Evolutionary conservation across 2,888 invertebrate genomes (phyloP).

Genomic region (Drosophila hamatofila): DNA sequence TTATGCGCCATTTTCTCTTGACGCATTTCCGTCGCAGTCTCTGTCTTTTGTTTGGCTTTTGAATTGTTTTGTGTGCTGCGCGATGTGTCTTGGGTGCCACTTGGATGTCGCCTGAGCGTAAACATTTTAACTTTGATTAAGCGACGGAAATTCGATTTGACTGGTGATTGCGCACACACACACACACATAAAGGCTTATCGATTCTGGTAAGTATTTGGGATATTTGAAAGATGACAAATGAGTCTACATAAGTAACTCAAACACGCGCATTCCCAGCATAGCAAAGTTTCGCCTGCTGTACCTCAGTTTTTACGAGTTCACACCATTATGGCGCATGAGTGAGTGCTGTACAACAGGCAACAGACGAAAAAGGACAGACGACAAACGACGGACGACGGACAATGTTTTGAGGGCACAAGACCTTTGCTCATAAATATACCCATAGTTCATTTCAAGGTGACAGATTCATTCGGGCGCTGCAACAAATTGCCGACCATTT

Average conservation of each 20-base stretch:
- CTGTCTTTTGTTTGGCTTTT: conserved; percentile 60
- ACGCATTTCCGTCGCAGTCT: conserved; percentile 69
- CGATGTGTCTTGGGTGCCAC: conserved; percentile 33
- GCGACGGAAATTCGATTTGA: conserved; percentile 75
- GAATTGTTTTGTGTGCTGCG: conserved; percentile 30
- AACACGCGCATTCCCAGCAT: conserved; percentile 25
- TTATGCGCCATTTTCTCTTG: conserved; percentile 73
- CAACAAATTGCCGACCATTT: conserved; percentile 76
- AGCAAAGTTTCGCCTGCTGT: conserved; percentile 30
- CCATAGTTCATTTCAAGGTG: conserved; percentile 72
- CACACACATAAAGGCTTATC: conserved; percentile 47
- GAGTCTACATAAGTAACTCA: conserved; percentile 56
- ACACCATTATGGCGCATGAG: conserved; percentile 53
- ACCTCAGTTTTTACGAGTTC: conserved; percentile 49
- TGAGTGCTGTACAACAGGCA: conserved; percentile 19
- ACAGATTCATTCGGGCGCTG: conserved; percentile 70
- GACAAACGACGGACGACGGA: not conserved
- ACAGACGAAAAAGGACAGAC: not conserved
- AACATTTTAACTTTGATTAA: conserved; percentile 76
- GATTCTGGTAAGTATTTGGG: conserved; percentile 45
- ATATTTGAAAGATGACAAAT: conserved; percentile 69
- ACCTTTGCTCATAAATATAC: conserved; percentile 46
- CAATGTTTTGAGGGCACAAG: conserved; percentile 3
- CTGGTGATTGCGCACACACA: conserved; percentile 46
- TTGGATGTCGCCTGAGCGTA: conserved; percentile 49